These are phyloP conservation scores for Archocentrus centrarchus DNA, from an alignment of 2,113 vertebrate genomes.

Conservation along the genomic window DNA sequence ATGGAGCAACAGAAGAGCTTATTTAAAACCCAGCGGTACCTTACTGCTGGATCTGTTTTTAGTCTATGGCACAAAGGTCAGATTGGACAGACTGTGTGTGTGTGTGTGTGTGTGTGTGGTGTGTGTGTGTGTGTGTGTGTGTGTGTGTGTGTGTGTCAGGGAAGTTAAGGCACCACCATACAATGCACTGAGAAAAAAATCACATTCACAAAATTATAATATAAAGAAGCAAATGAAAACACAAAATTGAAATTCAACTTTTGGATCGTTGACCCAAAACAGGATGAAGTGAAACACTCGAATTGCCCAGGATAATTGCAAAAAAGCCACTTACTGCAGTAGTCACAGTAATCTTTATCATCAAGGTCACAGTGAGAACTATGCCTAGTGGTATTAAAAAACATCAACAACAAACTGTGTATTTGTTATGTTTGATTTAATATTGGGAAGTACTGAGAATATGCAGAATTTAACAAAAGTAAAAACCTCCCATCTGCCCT, in stretches of 20 bases:
- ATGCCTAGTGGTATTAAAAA: not conserved
- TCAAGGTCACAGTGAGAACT: not conserved
- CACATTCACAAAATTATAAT: not conserved
- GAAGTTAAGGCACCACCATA: too few species aligned
- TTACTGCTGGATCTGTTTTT: conserved; percentile 54
- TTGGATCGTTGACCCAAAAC: not conserved
- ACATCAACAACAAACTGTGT: not conserved
- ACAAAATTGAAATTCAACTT: not conserved
- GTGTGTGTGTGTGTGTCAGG: not conserved
- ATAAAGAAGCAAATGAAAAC: not conserved
- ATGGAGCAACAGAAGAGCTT: conserved; percentile 59
- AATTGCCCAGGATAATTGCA: not conserved
- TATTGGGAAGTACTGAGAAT: not conserved
- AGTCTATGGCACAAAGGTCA: conserved; percentile 51
- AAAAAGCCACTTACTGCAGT: not conserved
- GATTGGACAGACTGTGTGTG: conserved; percentile 44
- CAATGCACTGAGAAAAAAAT: too few species aligned
- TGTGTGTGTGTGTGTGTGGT: not conserved
- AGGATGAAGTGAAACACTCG: not conserved
- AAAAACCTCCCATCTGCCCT: not conserved
- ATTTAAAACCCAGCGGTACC: conserved; percentile 54
- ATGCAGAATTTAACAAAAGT: not conserved
- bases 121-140: not conserved
- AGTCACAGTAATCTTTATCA: not conserved
- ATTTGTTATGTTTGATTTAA: not conserved